phyloP scores from a whole-genome alignment of 2,888 invertebrate genomes.

The Allygus modestus region DNA sequence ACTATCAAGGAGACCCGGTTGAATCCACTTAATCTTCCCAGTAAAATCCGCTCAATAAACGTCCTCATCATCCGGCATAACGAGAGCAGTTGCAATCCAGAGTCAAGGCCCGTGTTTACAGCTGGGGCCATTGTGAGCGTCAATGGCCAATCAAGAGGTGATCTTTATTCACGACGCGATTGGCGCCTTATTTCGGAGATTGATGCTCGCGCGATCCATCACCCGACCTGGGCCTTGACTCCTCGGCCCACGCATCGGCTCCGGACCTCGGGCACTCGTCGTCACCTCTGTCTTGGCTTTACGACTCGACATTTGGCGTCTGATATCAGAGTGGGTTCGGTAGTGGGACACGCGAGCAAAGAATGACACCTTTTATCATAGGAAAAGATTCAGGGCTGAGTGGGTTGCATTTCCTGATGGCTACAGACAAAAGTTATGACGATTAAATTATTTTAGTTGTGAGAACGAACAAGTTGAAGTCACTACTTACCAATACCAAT shows the following conservation, averaged over 20 bases:
- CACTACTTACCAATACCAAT: no score
- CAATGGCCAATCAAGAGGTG: conserved; percentile 42
- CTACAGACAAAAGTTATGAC: no score
- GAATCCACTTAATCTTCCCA: no score
- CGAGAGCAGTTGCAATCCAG: neutral
- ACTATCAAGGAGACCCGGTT: no score
- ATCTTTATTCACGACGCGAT: conserved; percentile 2
- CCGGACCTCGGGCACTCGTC: neutral
- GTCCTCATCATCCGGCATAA: neutral
- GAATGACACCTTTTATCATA: neutral
- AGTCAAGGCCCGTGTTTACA: neutral
- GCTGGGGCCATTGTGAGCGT: neutral
- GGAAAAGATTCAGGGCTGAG: neutral
- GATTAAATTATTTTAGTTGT: no score
- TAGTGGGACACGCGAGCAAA: neutral
- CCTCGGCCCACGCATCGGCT: conserved; percentile 1
- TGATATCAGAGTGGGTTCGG: conserved; percentile 14
- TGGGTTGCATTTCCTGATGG: no score
- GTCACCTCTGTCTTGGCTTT: neutral
- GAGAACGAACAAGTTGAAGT: no score
- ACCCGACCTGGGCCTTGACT: neutral
- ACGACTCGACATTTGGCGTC: conserved; percentile 3
- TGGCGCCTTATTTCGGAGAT: conserved; percentile 30
- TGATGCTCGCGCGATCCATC: neutral
- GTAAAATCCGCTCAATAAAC: no score